Evolutionary conservation across 2,797 vertebrate species (phyloP).

Genomic region (Carcharodon carcharias): DNA sequence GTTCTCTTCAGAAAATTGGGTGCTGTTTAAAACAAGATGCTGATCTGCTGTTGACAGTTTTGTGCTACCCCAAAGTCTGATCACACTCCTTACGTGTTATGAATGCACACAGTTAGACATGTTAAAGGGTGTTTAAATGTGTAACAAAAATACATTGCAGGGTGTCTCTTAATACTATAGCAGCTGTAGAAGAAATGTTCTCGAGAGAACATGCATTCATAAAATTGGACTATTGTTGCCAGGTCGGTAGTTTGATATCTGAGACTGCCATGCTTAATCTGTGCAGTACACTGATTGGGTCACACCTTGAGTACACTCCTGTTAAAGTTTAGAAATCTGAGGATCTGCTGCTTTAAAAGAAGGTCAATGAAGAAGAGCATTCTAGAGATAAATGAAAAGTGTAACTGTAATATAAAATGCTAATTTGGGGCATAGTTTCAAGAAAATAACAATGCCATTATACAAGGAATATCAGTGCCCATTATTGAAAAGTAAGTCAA

Average conservation of each 20-base stretch:
- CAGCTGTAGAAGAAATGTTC: background rate
- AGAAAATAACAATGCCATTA: background rate
- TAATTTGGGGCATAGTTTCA: background rate
- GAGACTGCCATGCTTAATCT: background rate
- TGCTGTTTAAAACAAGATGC: background rate
- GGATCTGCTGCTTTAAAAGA: background rate
- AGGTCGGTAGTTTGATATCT: background rate
- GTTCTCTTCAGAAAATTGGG: background rate
- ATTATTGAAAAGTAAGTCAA: background rate
- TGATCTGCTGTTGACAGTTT: background rate
- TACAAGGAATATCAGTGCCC: background rate
- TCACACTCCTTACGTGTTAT: background rate
- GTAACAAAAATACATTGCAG: background rate
- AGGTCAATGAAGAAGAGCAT: background rate
- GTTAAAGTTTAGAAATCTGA: background rate
- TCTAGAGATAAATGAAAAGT: background rate
- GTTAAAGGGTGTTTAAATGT: background rate
- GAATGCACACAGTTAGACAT: background rate
- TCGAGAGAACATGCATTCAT: background rate
- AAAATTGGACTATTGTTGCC: background rate
- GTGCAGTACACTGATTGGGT: background rate
- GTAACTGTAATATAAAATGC: too few species aligned
- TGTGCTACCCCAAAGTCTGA: background rate
- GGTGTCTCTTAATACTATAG: background rate
- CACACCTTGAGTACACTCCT: background rate